A percentile compares a stretch with the other conserved stretches of the same genome.
Conservation (phyloP, 2,797 vertebrate species). For the Trachops cirrhosus region DNA sequence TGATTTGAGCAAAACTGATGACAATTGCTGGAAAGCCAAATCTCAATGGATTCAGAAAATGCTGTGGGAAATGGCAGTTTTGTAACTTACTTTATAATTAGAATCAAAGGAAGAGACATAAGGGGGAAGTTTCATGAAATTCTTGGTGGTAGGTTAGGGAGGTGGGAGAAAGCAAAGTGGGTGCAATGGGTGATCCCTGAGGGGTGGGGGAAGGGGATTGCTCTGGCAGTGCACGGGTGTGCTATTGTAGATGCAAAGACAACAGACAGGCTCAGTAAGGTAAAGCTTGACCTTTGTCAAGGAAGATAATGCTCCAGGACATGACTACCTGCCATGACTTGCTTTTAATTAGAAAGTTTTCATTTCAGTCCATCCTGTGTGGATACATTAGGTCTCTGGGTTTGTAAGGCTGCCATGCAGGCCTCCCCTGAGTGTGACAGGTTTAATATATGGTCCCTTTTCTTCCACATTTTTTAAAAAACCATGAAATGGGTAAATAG, state of each 20-base stretch:
- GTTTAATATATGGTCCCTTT: neutral
- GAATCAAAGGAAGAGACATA: neutral
- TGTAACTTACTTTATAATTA: neutral
- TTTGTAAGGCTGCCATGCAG: neutral
- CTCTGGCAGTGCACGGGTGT: neutral
- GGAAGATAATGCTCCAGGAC: neutral
- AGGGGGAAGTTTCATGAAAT: neutral
- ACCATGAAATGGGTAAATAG: neutral
- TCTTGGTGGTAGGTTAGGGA: neutral
- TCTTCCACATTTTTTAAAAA: neutral
- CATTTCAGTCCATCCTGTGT: neutral
- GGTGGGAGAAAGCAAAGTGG: neutral
- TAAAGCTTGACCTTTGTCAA: neutral
- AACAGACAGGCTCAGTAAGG: neutral
- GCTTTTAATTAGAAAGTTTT: neutral
- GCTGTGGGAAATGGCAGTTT: neutral
- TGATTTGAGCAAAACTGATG: neutral
- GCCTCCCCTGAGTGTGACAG: neutral
- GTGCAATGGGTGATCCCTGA: neutral
- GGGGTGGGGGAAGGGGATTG: neutral
- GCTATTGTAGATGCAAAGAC: neutral
- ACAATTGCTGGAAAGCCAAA: neutral
- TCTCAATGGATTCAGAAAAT: neutral
- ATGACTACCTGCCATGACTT: neutral
- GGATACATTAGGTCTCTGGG: neutral